Conservation (phyloP, 2,797 vertebrate species). For the Microchirus variegatus region DNA sequence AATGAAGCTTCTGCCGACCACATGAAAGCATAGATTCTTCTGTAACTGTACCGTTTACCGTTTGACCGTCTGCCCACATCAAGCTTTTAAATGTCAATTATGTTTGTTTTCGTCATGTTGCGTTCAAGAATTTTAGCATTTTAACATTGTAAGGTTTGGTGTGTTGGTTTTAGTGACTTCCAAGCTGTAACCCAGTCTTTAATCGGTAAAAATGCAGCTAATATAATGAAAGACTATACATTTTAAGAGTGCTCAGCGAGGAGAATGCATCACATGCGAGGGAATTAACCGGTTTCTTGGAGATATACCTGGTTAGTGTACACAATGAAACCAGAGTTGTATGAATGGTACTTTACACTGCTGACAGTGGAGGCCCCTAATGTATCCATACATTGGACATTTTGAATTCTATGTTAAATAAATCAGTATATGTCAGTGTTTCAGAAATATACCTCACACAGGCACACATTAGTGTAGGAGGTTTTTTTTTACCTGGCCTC, state of each 20-base stretch:
- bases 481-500: constrained; percentile 46
- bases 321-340: no score
- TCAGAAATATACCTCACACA: constrained; percentile 3
- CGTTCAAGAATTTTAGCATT: background rate
- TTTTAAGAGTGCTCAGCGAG: no score
- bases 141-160: background rate
- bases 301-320: no score
- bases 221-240: no score
- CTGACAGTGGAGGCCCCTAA: no score
- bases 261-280: no score
- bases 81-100: constrained; percentile 20
- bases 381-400: no score
- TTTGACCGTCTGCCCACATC: constrained; percentile 33
- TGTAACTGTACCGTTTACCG: constrained; percentile 23
- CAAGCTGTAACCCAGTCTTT: no score
- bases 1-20: constrained; percentile 14
- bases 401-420: constrained; percentile 1
- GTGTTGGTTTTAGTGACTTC: background rate
- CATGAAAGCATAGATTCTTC: constrained; percentile 12
- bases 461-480: background rate
- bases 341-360: no score
- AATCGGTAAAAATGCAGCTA: no score
- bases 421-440: constrained; percentile 6
- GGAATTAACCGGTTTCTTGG: no score
- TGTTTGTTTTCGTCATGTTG: background rate